Percentiles rank a stretch among this genome's conserved stretches.
Evolutionary conservation across 2,113 vertebrate genomes (phyloP).

Genomic region (Holacanthus passer): DNA sequence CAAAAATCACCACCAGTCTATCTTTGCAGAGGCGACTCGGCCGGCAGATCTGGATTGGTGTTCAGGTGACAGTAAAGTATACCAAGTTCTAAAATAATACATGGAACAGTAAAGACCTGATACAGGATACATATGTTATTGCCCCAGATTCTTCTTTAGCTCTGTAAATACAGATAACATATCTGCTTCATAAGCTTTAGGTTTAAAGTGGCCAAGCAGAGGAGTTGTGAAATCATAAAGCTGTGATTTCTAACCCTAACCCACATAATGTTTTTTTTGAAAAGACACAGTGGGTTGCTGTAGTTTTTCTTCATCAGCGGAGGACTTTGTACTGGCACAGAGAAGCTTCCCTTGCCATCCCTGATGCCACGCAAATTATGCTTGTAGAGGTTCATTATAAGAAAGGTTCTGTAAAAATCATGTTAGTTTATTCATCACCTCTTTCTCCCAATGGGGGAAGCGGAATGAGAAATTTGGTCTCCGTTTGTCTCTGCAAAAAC

Average conservation of each 20-base stretch:
- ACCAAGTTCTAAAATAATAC: constrained; percentile 1
- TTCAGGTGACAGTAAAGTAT: constrained; percentile 1
- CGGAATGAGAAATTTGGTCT: not conserved
- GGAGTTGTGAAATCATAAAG: not conserved
- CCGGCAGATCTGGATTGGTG: constrained; percentile 3
- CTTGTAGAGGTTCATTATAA: too few species aligned
- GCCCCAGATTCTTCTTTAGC: not conserved
- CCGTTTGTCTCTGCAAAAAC: not conserved
- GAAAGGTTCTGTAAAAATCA: too few species aligned
- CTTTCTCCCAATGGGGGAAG: not conserved
- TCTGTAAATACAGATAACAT: not conserved
- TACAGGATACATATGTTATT: not conserved
- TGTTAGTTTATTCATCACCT: too few species aligned
- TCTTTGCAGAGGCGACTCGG: constrained; percentile 11
- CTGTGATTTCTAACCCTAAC: not conserved
- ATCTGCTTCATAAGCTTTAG: not conserved
- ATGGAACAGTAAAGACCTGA: not conserved
- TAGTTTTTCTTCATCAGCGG: not conserved
- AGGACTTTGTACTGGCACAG: not conserved
- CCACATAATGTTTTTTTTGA: not conserved
- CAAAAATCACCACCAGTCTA: constrained; percentile 29
- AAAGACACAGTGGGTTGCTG: not conserved
- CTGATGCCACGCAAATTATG: not conserved
- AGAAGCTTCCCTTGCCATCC: not conserved
- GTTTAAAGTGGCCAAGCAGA: not conserved